Conservation (phyloP, 2,888 invertebrate species). For the Machimus atricapillus region DNA sequence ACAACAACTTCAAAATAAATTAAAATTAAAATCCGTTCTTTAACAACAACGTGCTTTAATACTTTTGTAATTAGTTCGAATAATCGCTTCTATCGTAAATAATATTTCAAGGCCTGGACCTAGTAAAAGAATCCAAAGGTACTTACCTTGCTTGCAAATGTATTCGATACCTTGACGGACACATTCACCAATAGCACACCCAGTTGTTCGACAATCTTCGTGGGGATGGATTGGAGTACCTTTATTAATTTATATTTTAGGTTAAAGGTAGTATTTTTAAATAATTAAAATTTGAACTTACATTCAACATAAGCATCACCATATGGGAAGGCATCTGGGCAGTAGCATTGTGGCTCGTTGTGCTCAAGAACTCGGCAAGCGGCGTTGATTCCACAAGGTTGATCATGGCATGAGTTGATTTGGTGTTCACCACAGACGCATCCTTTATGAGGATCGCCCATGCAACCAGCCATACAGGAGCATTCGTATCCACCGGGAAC, state of each 20-base stretch:
- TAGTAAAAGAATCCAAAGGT: conserved; percentile 39
- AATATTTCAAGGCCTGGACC: conserved; percentile 1
- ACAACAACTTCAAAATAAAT: background rate
- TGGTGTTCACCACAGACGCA: conserved; percentile 76
- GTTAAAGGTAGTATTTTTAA: background rate
- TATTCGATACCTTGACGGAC: conserved; percentile 84
- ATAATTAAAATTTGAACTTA: conserved; percentile 59
- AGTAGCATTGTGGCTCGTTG: conserved; percentile 79
- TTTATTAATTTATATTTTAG: conserved; percentile 51
- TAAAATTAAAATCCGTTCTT: conserved; percentile 8
- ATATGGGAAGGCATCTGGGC: conserved; percentile 80
- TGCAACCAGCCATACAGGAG: conserved; percentile 78
- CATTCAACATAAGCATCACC: conserved; percentile 88
- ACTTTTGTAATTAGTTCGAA: conserved; percentile 16
- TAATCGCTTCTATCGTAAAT: background rate
- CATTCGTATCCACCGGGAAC: conserved; percentile 81
- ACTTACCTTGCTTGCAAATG: conserved; percentile 66
- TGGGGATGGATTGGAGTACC: conserved; percentile 68
- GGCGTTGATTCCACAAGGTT: conserved; percentile 83
- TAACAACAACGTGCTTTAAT: conserved; percentile 21
- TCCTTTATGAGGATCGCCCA: conserved; percentile 81
- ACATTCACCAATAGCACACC: conserved; percentile 85
- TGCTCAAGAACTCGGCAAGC: conserved; percentile 75
- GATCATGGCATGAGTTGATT: conserved; percentile 78
- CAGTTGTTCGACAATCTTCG: conserved; percentile 80